phyloP scores from a whole-genome alignment of 2,888 invertebrate species.

The Drosophila setosimentum region DNA sequence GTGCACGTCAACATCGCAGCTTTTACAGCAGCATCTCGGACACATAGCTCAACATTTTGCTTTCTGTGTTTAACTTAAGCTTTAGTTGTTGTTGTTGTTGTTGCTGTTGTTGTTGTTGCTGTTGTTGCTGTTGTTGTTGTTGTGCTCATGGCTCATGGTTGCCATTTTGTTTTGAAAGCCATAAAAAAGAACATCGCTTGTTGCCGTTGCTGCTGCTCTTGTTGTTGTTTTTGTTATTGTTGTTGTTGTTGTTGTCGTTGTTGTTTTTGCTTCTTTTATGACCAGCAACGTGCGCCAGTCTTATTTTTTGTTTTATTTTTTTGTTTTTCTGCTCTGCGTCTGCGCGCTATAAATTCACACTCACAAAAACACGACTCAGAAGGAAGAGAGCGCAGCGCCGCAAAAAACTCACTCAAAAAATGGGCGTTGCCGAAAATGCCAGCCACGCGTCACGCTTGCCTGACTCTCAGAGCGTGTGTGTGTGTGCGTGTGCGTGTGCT shows the following conservation, averaged over 20 bases:
- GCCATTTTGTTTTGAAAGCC: slow-evolving; percentile 80
- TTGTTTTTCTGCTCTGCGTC: slow-evolving; percentile 63
- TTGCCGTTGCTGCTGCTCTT: slow-evolving; percentile 42
- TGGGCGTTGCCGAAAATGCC: slow-evolving; percentile 55
- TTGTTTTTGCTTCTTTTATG: slow-evolving; percentile 53
- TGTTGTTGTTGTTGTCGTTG: slow-evolving; percentile 25
- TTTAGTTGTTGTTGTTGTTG: slow-evolving; percentile 12
- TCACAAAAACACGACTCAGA: slow-evolving; percentile 42
- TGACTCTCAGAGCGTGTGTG: slow-evolving; percentile 25
- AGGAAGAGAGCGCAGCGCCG: slow-evolving; percentile 17
- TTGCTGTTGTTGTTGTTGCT: not conserved
- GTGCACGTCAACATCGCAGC: slow-evolving; percentile 26
- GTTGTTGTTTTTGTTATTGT: slow-evolving; percentile 26
- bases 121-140: slow-evolving; percentile 8
- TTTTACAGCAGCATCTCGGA: slow-evolving; percentile 55
- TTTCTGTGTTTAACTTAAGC: slow-evolving; percentile 25
- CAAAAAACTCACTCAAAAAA: slow-evolving; percentile 48
- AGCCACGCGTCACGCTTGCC: slow-evolving; percentile 41
- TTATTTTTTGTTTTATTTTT: slow-evolving; percentile 36
- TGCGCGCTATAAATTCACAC: slow-evolving; percentile 52
- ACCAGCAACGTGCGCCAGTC: slow-evolving; percentile 59
- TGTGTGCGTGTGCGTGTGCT: slow-evolving; percentile 1
- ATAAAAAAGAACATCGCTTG: slow-evolving; percentile 61
- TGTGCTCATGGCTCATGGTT: slow-evolving; percentile 64
- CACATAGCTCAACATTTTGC: slow-evolving; percentile 71